phyloP scores from a whole-genome alignment of 2,113 vertebrate species.

The Danio rerio region GRCz12tu NC_133186.1:14853001-14853500 shows the following conservation, averaged over 20 bases:
- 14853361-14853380: constrained; percentile 71
- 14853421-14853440: constrained; percentile 65
- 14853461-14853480: constrained; percentile 55
- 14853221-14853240: constrained; percentile 54
- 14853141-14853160: neutral
- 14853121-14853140: neutral
- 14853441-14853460: constrained; percentile 44
- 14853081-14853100: too few relatives aligned
- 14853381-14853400: constrained; percentile 67
- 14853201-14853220: constrained; percentile 55
- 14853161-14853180: neutral
- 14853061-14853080: too few relatives aligned
- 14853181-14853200: constrained; percentile 27
- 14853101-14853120: neutral
- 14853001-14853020: too few relatives aligned
- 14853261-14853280: constrained; percentile 33
- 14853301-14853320: constrained; percentile 43
- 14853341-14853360: constrained; percentile 69
- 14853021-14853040: too few relatives aligned
- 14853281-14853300: constrained; percentile 33
- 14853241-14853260: constrained; percentile 46
- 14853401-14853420: constrained; percentile 65
- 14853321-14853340: constrained; percentile 72
- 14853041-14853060: too few relatives aligned
- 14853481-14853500: constrained; percentile 17